phyloP scores from a whole-genome alignment of 2,888 invertebrate genomes.

The Lepas anatifera region DNA sequence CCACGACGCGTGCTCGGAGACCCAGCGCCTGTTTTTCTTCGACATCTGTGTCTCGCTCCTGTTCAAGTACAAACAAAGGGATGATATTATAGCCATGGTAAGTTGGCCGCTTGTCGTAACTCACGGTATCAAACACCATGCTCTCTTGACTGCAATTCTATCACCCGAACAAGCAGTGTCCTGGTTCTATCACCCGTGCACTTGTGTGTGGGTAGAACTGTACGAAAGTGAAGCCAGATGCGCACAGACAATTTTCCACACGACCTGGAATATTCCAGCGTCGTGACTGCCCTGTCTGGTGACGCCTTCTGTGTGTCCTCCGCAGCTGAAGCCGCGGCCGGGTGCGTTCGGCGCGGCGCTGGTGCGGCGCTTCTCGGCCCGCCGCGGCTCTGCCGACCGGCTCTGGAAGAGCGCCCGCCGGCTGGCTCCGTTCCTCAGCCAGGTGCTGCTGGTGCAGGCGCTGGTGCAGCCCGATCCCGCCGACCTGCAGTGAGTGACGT shows the following conservation, averaged over 20 bases:
- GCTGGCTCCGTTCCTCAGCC: conserved; percentile 1
- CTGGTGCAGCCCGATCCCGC: not conserved
- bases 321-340: not conserved
- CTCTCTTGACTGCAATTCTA: too few species aligned
- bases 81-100: conserved; percentile 43
- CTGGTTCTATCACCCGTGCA: too few species aligned
- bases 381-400: not conserved
- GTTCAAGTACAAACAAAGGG: conserved; percentile 43
- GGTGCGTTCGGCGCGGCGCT: not conserved
- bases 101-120: too few species aligned
- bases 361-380: not conserved
- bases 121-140: too few species aligned
- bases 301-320: not conserved
- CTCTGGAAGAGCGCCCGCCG: not conserved
- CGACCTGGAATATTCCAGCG: too few species aligned
- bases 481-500: not conserved
- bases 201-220: too few species aligned
- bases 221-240: too few species aligned
- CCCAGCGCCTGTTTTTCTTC: conserved; percentile 44
- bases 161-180: too few species aligned
- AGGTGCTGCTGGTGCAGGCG: conserved; percentile 2
- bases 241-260: too few species aligned
- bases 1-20: conserved; percentile 21
- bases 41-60: conserved; percentile 48
- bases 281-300: too few species aligned